Evolutionary conservation across 2,888 invertebrate species (phyloP).

Genomic region (Orthonychiurus folsomi): DNA sequence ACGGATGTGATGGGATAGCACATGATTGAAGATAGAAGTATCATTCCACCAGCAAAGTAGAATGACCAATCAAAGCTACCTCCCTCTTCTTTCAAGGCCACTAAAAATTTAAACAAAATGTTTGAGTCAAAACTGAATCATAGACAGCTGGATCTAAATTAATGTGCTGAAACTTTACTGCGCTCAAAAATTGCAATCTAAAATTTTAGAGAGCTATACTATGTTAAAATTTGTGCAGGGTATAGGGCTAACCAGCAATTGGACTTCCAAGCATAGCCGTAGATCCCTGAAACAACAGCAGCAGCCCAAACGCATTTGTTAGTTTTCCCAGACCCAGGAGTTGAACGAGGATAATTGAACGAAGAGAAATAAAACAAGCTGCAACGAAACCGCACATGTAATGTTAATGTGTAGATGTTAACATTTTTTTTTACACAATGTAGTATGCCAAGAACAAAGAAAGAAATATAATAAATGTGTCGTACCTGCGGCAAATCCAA

Average conservation of each 20-base stretch:
- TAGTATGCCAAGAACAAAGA: background rate
- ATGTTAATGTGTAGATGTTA: too few species aligned
- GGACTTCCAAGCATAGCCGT: constrained; percentile 56
- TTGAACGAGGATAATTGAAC: constrained; percentile 69
- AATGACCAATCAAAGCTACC: too few species aligned
- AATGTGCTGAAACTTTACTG: too few species aligned
- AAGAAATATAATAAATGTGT: constrained; percentile 35
- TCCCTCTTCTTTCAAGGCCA: too few species aligned
- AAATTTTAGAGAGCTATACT: too few species aligned
- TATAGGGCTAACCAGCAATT: constrained; percentile 88
- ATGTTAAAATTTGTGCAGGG: too few species aligned
- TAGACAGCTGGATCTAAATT: too few species aligned
- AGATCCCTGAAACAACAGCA: constrained; percentile 50
- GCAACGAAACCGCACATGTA: constrained; percentile 1
- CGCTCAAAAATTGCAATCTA: too few species aligned
- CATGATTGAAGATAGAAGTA: constrained; percentile 69
- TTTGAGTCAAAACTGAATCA: too few species aligned
- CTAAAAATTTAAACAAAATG: too few species aligned
- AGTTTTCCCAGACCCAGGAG: constrained; percentile 50
- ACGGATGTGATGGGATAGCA: constrained; percentile 74
- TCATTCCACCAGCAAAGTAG: constrained; percentile 71
- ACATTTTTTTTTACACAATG: constrained; percentile 1
- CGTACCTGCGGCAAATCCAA: constrained; percentile 84
- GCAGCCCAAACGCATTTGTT: constrained; percentile 53
- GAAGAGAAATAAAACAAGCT: constrained; percentile 87